Conservation (phyloP, 2,113 vertebrate genomes). For the Solenodon paradoxus region DNA sequence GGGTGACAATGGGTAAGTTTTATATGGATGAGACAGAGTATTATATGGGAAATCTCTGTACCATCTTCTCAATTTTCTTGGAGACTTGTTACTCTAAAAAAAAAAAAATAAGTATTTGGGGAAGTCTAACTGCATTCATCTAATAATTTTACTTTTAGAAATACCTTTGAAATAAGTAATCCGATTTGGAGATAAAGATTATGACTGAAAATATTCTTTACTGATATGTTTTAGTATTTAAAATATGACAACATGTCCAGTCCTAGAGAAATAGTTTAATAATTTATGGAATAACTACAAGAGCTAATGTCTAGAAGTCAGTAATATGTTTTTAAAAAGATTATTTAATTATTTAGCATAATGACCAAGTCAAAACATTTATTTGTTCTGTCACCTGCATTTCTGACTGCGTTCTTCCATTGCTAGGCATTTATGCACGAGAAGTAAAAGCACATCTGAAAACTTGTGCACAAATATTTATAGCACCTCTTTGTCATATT, state of each 20-base stretch:
- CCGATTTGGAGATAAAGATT: background rate
- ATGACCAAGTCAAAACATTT: background rate
- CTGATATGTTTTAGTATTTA: background rate
- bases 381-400: background rate
- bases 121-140: background rate
- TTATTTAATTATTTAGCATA: background rate
- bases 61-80: background rate
- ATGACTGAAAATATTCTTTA: background rate
- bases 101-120: background rate
- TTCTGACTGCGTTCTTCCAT: background rate
- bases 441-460: background rate
- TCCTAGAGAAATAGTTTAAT: background rate
- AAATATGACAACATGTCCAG: background rate
- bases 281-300: background rate
- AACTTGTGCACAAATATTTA: background rate
- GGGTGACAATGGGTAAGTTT: background rate
- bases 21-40: rapidly evolving
- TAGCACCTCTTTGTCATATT: background rate
- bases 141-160: background rate
- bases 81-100: background rate
- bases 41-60: background rate
- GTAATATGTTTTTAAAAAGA: background rate
- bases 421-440: background rate
- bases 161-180: background rate
- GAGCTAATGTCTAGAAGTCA: background rate